A percentile compares a stretch with the other conserved stretches of the same genome.
These are phyloP conservation scores for Sus cebifrons DNA, from an alignment of 2,797 vertebrate genomes.

Conservation along the genomic window DNA sequence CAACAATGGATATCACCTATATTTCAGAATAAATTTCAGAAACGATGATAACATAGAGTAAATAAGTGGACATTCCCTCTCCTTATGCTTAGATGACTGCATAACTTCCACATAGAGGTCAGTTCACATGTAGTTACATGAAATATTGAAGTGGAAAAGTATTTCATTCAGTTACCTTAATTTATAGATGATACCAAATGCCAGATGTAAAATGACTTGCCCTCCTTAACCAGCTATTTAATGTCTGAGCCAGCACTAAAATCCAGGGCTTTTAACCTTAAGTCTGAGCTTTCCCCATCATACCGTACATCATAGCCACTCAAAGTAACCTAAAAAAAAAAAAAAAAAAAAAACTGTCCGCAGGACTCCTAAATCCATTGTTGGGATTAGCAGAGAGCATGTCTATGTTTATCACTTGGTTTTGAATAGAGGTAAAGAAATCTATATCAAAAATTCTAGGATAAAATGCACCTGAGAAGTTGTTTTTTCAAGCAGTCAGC, in stretches of 20 bases:
- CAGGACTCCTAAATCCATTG: background rate
- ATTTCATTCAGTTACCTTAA: background rate
- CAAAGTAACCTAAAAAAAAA: background rate
- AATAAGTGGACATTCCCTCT: background rate
- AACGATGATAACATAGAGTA: background rate
- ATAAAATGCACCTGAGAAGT: background rate
- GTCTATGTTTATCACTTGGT: background rate
- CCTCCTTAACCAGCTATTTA: background rate
- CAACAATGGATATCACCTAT: background rate
- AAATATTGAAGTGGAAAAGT: constrained; percentile 17
- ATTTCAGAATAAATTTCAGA: constrained; percentile 6
- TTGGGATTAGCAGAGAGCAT: background rate
- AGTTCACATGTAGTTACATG: background rate
- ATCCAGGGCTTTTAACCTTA: constrained; percentile 9
- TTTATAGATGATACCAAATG: background rate
- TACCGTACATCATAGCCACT: background rate
- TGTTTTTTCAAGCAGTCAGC: background rate
- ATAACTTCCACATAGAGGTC: background rate
- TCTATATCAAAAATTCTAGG: background rate
- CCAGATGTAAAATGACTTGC: background rate
- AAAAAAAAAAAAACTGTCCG: background rate
- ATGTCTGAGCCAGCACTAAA: constrained; percentile 2
- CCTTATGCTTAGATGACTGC: background rate
- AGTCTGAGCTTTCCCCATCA: background rate
- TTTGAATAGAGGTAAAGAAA: constrained; percentile 13